Base-by-base conservation (phyloP, 2,888 invertebrate species). In the Empis livida region DNA sequence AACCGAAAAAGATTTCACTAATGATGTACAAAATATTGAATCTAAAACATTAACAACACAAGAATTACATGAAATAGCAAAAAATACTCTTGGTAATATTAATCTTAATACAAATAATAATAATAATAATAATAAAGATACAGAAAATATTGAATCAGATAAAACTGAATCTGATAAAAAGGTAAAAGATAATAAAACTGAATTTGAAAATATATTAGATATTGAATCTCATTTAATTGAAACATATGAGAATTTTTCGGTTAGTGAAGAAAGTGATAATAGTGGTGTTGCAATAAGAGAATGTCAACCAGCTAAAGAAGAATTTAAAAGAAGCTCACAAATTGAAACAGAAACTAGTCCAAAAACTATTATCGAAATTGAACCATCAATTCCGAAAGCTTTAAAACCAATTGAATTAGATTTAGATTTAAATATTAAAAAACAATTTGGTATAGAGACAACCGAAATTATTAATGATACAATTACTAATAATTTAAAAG, bases 181-280 rank as follows among this genome's bases (percentile, higher is more conserved):
- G n/a, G n/a, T n/a, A n/a, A n/a, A n/a, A n/a, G n/a, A n/a, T n/a
- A n/a, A n/a, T n/a, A 9, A 32, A 13, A 32, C n/a, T 14, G 45
- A 43, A 32, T n/a, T 11, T 31, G 14, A 17, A 3, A 56, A 60
- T 49, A 55, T 67, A 48, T 55, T 65, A 43, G 61, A 67, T 49
- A 61, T 67, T 48, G 67, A 67, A 57, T 67, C 67, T 51, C 66
- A 67, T 57, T 57, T 67, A 27, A 68, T 67, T 48, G 67, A 67
- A 62, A 63, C 63, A 51, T 60, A 60, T 46, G 58, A 59, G 49
- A 59, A 59, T 48, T 55, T 53, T 47, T 53, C 56, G 48, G 55
- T 59, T 10, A 55, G 56, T 44, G 58, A 56, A 43, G 57, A 59
- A 46, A 63, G 65, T 53, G 54, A 48, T 40, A 37, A 35, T 20